Base-by-base conservation (phyloP, 2,888 invertebrate genomes). In the Acleris laterana region DNA sequence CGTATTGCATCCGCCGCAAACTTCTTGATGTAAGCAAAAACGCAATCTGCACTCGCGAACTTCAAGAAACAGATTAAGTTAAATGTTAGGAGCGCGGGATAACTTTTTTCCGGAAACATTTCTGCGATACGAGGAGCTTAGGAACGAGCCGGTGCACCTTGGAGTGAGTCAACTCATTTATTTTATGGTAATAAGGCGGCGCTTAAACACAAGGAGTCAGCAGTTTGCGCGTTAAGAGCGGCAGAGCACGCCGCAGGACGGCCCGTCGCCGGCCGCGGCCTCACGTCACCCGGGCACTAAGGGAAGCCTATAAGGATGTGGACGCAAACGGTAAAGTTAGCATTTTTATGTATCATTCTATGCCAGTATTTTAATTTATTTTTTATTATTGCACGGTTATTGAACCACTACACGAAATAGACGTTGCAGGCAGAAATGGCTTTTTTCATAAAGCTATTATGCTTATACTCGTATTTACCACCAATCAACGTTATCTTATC, bases 121-220 rank as follows among this genome's bases (percentile, higher is more conserved):
- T 74, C 71, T 69, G 65, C 68, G 62, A 52, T 65, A 61, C 66
- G 70, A 59, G 69, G 69, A 70, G 74, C 73, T 73, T 74, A 76
- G 76, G 63, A 71, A 74, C 77, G 69, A 72, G 75, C 72, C 72
- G 76, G 75, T 81, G 85, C 85, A 87, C 87, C 85, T 86, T 85
- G 63, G 60, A 67, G 65, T 57, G 72, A 71, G 69, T 69, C 63
- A 65, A 68, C 69, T 72, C 84, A 88, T 89, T 89, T 85, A 84
- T 81, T 86, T 88, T 89, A 91, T 89, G 90, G 83, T 90, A 90
- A 90, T 90, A 84, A 85, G 85, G 74, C 74, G 80, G 79, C 75
- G 81, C 80, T 83, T 83, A 83, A 79, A 79, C 80, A 75, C 72
- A 72, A 77, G 78, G 78, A 85, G 85, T 88, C 86, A 85, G 87